phyloP scores from a whole-genome alignment of 2,113 vertebrate species.

The Anser cygnoides region DNA sequence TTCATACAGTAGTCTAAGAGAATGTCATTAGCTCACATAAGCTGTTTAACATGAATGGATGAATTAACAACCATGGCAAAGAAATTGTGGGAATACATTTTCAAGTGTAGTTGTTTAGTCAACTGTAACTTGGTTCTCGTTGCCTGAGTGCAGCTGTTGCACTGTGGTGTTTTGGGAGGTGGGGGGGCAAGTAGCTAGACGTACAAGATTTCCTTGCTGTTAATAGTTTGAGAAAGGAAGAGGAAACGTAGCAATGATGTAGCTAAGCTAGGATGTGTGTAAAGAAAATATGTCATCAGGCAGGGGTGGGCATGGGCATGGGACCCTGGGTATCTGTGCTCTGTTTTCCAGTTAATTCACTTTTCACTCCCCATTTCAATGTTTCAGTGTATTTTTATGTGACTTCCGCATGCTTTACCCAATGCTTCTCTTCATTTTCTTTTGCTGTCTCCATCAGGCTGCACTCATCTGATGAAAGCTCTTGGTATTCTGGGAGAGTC shows the following conservation, averaged over 20 bases:
- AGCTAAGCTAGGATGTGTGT: background rate
- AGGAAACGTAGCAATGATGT: background rate
- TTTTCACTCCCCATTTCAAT: background rate
- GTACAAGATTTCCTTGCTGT: background rate
- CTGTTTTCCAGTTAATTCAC: background rate
- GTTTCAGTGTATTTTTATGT: background rate
- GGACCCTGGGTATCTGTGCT: background rate
- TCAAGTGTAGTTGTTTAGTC: background rate
- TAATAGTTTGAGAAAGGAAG: background rate
- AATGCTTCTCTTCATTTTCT: background rate
- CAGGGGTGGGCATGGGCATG: background rate
- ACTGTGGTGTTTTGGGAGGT: background rate
- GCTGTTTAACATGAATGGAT: background rate
- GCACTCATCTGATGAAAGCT: constrained; percentile 73
- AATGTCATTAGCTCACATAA: background rate
- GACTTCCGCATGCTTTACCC: background rate
- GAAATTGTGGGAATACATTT: background rate
- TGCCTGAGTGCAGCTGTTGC: background rate
- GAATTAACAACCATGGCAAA: background rate
- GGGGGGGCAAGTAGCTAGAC: background rate
- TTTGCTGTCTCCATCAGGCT: constrained; percentile 63
- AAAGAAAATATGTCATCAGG: background rate
- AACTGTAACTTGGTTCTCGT: background rate
- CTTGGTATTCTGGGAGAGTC: constrained; percentile 87
- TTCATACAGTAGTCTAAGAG: background rate